These are phyloP conservation scores for Ectemnius lituratus DNA, from an alignment of 2,888 invertebrate species.

Conservation along the genomic window DNA sequence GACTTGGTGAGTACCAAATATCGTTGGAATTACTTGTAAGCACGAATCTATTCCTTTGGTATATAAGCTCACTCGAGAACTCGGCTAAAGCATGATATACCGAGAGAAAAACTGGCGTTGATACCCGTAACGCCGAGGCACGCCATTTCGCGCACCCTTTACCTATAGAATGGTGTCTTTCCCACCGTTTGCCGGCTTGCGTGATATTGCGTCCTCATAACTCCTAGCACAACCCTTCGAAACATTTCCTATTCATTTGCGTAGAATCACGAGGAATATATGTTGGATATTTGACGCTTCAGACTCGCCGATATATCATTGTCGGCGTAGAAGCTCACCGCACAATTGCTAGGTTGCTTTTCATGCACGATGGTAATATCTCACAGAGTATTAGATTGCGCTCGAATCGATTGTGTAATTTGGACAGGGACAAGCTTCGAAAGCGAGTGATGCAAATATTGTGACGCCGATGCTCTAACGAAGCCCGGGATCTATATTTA, in stretches of 20 bases:
- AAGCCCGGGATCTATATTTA: neutral
- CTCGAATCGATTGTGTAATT: too few species aligned
- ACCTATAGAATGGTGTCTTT: neutral
- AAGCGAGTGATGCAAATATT: too few species aligned
- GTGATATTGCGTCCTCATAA: neutral
- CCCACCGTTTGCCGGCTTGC: constrained; percentile 1
- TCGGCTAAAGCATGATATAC: constrained; percentile 1
- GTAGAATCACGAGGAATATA: too few species aligned
- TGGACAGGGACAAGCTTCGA: too few species aligned
- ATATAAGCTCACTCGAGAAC: neutral
- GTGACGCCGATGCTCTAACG: too few species aligned
- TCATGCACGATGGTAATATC: constrained; percentile 38
- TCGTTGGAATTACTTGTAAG: too few species aligned
- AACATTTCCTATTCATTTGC: too few species aligned
- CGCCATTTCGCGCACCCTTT: constrained; percentile 52
- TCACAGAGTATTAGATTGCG: too few species aligned
- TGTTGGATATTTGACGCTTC: neutral
- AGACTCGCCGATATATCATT: neutral
- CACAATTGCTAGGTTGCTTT: constrained; percentile 3
- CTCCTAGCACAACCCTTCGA: too few species aligned
- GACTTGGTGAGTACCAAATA: constrained; percentile 67
- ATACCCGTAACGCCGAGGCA: constrained; percentile 23
- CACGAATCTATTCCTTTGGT: neutral
- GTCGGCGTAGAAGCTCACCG: constrained; percentile 20
- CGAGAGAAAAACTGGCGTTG: constrained; percentile 18